Conservation (phyloP, 2,113 vertebrate genomes). For the Calidris pygmaea region DNA sequence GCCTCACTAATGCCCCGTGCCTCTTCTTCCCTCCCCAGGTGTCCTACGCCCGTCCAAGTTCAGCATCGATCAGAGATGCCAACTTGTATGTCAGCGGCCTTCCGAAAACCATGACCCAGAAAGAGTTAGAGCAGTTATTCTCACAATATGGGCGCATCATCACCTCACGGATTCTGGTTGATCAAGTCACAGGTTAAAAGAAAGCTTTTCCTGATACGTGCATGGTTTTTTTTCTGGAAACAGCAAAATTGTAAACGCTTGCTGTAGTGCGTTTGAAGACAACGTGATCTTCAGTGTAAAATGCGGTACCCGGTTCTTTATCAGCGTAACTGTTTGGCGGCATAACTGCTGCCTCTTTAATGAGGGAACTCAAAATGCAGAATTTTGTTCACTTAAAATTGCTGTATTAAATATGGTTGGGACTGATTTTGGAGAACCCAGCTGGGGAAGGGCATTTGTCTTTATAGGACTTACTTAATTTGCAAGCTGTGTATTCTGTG, state of each 20-base stretch:
- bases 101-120: constrained; percentile 99
- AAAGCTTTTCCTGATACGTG: not conserved
- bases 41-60: constrained; percentile 97
- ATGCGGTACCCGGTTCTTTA: not conserved
- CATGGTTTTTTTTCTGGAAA: not conserved
- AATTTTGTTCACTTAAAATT: not conserved
- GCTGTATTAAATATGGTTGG: not conserved
- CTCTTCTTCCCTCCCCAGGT: constrained; percentile 77
- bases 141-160: constrained; percentile 99
- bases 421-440: not conserved
- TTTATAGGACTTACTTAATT: not conserved
- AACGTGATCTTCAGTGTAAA: rapidly evolving
- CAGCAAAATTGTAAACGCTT: not conserved
- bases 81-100: constrained; percentile 99
- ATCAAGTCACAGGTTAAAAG: constrained; percentile 98
- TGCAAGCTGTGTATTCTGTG: not conserved
- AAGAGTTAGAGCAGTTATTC: constrained; percentile 98
- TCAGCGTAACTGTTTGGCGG: not conserved
- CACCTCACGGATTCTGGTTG: constrained; percentile 99
- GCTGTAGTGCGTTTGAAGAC: not conserved
- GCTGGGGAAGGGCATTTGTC: not conserved
- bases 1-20: not conserved
- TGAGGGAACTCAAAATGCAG: not conserved
- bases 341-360: not conserved
- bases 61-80: constrained; percentile 97